These are phyloP conservation scores for Chascanopsetta lugubris DNA, from an alignment of 2,113 vertebrate species.

Conservation along the genomic window DNA sequence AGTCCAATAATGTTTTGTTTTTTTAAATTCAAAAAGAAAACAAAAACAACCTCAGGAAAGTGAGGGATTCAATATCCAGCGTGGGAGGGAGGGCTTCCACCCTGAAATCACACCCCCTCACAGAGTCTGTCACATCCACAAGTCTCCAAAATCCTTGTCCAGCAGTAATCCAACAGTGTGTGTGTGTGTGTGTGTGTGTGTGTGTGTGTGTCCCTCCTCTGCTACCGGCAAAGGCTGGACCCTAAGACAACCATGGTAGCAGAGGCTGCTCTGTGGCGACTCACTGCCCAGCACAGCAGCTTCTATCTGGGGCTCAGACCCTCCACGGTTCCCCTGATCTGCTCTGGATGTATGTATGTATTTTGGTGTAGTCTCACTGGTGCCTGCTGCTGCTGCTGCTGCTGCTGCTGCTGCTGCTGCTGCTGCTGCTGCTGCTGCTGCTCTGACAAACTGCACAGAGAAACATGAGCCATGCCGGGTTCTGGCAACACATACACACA, in stretches of 20 bases:
- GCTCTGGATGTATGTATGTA: slow-evolving; percentile 55
- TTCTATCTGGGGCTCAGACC: slow-evolving; percentile 68
- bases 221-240: slow-evolving; percentile 64
- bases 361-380: slow-evolving; percentile 60
- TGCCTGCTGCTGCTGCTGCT: slow-evolving; percentile 80
- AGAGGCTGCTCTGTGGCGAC: slow-evolving; percentile 49
- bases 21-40: too few species aligned
- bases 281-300: slow-evolving; percentile 48
- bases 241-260: slow-evolving; percentile 79
- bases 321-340: slow-evolving; percentile 41
- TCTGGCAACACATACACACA: slow-evolving; percentile 77
- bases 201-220: too few species aligned
- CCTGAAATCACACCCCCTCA: slow-evolving; percentile 14
- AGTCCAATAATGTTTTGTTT: too few species aligned
- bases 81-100: slow-evolving; percentile 51
- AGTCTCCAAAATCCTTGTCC: slow-evolving; percentile 20
- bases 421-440: too few species aligned
- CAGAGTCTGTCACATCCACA: slow-evolving; percentile 20
- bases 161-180: slow-evolving; percentile 53
- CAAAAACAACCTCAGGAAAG: slow-evolving; percentile 27
- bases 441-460: slow-evolving; percentile 83
- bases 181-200: slow-evolving; percentile 37
- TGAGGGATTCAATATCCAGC: slow-evolving; percentile 66
- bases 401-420: too few species aligned
- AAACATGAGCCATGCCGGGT: slow-evolving; percentile 88